Base-by-base conservation (phyloP, 1,140 invertebrate genomes). In the Brachionus plicatilis region DNA sequence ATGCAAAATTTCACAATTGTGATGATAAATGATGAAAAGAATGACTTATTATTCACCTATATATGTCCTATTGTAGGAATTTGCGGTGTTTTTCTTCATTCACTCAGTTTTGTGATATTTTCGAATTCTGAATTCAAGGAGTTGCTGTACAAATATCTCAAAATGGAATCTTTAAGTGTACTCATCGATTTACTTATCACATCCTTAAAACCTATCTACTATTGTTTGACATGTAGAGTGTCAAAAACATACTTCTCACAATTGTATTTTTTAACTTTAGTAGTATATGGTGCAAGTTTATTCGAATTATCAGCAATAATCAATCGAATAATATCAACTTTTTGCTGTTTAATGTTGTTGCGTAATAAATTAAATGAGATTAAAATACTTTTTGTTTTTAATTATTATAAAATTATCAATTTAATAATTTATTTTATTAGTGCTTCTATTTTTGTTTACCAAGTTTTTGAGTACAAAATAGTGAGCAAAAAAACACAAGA, bases 131-230 rank as follows among this genome's bases (percentile, higher is more conserved):
- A 72, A 8, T 72, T 72, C 8, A 72, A 72, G 47, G 68, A 72
- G 17, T n/a, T 72, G 33, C 17, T 72, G 12, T 72, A 72, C 68
- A 72, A 72, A 43, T 72, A 72, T 43, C 33, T 72, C 33, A 72
- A 72, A 72, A 72, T 72, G 68, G 68, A 72, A 20, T 72, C 68
- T 41, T 72, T 72, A n/a, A 72, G 33, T 72, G 37, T 72, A 11
- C 12, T 72, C n/a, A 24, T 72, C 4, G 68, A 72, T 43, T 20
- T 72, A 6, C 17, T 72, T 9, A 72, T 72, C 11, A 72, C 68
- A 72, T 41, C 68, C 0, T 20, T 72, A 8, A 72, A 45, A 3
- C 68, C 68, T 9, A 43, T 72, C 9, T 72, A 72, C 33, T 72
- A 47, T 14, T 72, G 68, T 20, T n/a, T n/a, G 20, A 72, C 68